Base-by-base conservation (phyloP, 2,888 invertebrate species). In the Yponomeuta cagnagella region DNA sequence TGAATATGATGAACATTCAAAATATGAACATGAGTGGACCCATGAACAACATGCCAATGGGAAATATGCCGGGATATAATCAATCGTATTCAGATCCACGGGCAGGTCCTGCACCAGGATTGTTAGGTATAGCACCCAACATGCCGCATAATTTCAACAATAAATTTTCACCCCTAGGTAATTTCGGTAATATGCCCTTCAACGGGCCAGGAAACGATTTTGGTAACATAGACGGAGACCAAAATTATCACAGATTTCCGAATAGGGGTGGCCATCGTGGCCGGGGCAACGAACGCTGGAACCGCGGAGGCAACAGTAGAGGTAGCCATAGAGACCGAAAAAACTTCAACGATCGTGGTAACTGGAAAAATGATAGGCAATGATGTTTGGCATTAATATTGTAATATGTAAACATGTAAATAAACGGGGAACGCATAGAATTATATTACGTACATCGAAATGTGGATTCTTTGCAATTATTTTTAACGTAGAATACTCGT, bases 61-160 rank as follows among this genome's bases (percentile, higher is more conserved):
- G 86, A 72, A 86, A 85, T 70, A 85, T 91, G 84, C 87, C 87
- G 71, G 85, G 85, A 33, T 91, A 80, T 73, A 92, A 89, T 81
- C 89, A 88, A 74, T 74, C 86, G 31, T 83, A 91, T 78, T 80
- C 88, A n/a, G 92, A 93, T 75, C 89, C 91, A 43, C 85, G 92
- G 63, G 89, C 87, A 52, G 89, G 93, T 70, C 86, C 92, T 63
- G 89, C 93, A 76, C 94, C 94, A 0, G 94, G 94, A 0, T 79
- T 94, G 48, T 82, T 95, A 75, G 94, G 94, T 12, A 93, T 94
- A 78, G 92, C 93, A 65, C 93, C 93, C 48, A 93, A 92, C 73
- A 88, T 93, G 65, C 92, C 92, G 10, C 93, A 93, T 76, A 93
- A 90, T 78, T 91, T 89, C 73, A 90, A 89, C 72, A 82, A 80